Conservation (phyloP, 2,888 invertebrate species). For the Elysia crispata region DNA sequence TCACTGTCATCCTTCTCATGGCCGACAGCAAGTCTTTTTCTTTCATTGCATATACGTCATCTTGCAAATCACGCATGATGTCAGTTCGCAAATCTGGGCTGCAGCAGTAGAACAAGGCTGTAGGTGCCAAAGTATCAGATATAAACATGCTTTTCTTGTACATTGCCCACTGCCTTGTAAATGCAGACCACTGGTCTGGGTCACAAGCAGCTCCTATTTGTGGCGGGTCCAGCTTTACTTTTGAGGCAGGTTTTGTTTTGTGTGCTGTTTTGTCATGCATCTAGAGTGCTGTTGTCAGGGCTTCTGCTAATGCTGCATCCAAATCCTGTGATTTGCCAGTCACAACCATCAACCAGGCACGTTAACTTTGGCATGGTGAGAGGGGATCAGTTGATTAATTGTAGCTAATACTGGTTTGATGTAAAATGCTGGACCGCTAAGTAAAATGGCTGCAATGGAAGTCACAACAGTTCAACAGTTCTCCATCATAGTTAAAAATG, state of each 20-base stretch:
- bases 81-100: neutral
- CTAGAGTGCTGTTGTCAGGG: neutral
- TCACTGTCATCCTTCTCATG: neutral
- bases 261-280: neutral
- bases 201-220: constrained; percentile 2
- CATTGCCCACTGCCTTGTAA: constrained; percentile 7
- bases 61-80: neutral
- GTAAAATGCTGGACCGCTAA: too few relatives aligned
- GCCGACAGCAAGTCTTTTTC: neutral
- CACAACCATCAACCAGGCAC: neutral
- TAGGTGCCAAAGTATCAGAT: too few relatives aligned
- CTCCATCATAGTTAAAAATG: too few relatives aligned
- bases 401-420: too few relatives aligned
- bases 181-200: constrained; percentile 18
- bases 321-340: constrained; percentile 7
- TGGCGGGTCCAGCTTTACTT: neutral
- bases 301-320: neutral
- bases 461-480: too few relatives aligned
- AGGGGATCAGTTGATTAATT: too few relatives aligned
- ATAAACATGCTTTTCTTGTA: too few relatives aligned
- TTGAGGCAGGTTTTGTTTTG: neutral
- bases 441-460: too few relatives aligned
- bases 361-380: too few relatives aligned
- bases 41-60: neutral
- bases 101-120: too few relatives aligned